Percentiles rank a stretch among this genome's conserved stretches.
Evolutionary conservation across 2,888 invertebrate species (phyloP).

Genomic region (Crematogaster levior): DNA sequence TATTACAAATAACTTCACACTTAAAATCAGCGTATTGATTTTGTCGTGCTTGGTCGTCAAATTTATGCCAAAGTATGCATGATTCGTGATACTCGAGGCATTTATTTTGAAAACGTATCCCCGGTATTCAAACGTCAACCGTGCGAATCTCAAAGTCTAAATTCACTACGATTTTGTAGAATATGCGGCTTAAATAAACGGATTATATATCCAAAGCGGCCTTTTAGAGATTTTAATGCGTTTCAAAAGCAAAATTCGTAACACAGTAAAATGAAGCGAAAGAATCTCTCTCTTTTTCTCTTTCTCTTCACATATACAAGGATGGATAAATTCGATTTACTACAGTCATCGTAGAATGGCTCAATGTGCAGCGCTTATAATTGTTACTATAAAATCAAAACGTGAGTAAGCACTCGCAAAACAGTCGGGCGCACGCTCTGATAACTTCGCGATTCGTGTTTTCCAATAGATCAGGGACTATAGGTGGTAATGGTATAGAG

Average conservation of each 20-base stretch:
- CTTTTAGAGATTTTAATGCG: constrained; percentile 38
- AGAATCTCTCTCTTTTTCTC: background rate
- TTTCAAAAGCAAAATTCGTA: constrained; percentile 33
- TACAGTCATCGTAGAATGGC: constrained; percentile 27
- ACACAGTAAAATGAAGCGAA: constrained; percentile 33
- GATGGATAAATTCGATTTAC: constrained; percentile 55
- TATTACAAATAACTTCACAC: background rate
- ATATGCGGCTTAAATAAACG: constrained; percentile 49
- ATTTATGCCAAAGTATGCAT: constrained; percentile 5
- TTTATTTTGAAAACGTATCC: constrained; percentile 4
- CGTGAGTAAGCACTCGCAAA: constrained; percentile 61
- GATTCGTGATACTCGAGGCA: background rate
- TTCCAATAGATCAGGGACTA: constrained; percentile 67
- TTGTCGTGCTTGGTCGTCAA: no score
- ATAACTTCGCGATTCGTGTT: constrained; percentile 63
- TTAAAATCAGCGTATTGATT: constrained; percentile 1
- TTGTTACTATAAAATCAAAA: constrained; percentile 64
- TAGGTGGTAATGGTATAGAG: background rate
- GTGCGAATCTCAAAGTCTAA: constrained; percentile 41
- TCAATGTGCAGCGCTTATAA: constrained; percentile 28
- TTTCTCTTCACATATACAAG: background rate
- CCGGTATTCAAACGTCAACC: background rate
- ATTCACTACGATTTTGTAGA: constrained; percentile 41
- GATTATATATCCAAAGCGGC: constrained; percentile 36
- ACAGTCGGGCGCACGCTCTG: constrained; percentile 66